A percentile compares a stretch with the other conserved stretches of the same genome.
These are phyloP conservation scores for Drosophila robusta DNA, from an alignment of 2,888 invertebrate genomes.

Conservation along the genomic window DNA sequence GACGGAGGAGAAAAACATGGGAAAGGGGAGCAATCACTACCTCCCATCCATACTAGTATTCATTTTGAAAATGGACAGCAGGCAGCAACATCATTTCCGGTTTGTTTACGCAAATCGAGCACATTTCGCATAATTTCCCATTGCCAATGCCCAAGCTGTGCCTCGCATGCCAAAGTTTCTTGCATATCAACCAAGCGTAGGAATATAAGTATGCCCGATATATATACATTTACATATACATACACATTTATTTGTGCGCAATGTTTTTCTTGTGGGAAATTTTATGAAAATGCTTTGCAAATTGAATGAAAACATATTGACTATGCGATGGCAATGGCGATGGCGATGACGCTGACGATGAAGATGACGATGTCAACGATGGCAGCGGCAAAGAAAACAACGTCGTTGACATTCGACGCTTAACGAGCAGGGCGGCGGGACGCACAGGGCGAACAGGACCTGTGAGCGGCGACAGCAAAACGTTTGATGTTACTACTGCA, in stretches of 20 bases:
- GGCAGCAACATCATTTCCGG: slow-evolving; percentile 79
- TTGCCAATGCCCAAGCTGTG: slow-evolving; percentile 71
- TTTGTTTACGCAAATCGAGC: slow-evolving; percentile 82
- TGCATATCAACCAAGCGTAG: slow-evolving; percentile 44
- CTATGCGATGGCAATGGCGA: slow-evolving; percentile 67
- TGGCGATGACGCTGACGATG: slow-evolving; percentile 31
- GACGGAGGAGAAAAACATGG: background rate
- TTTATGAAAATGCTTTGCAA: slow-evolving; percentile 82
- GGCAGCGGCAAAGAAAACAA: slow-evolving; percentile 71
- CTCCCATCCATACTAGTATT: slow-evolving; percentile 29
- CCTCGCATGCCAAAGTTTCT: slow-evolving; percentile 66
- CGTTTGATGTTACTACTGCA: slow-evolving; percentile 76
- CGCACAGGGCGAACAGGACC: slow-evolving; percentile 12
- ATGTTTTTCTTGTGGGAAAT: slow-evolving; percentile 81
- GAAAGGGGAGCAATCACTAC: slow-evolving; percentile 1
- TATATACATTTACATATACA: slow-evolving; percentile 8
- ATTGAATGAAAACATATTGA: slow-evolving; percentile 83
- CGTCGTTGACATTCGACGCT: slow-evolving; percentile 62
- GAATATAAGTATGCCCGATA: slow-evolving; percentile 27
- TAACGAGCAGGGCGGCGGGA: slow-evolving; percentile 10
- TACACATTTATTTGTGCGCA: slow-evolving; percentile 66
- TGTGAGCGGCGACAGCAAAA: slow-evolving; percentile 53
- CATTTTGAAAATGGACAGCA: slow-evolving; percentile 73
- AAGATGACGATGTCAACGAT: slow-evolving; percentile 60
- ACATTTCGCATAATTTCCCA: slow-evolving; percentile 82